Conservation (phyloP, 2,797 vertebrate species). For the Dendrocincla fuliginosa region DNA sequence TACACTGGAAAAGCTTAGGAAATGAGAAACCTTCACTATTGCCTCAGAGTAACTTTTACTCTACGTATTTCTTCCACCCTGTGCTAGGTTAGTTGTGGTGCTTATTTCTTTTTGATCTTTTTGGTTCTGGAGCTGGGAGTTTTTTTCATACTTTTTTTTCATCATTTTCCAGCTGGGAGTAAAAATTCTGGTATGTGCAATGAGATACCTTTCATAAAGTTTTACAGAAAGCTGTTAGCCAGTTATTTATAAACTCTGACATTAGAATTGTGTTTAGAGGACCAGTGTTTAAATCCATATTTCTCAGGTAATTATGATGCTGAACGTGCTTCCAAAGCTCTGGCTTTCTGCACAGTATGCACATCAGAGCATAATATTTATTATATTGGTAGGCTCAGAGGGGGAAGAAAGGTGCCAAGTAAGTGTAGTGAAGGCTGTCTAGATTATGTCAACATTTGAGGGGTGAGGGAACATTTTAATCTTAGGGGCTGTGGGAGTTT, state of each 20-base stretch:
- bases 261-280: background rate
- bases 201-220: background rate
- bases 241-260: background rate
- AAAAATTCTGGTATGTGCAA: background rate
- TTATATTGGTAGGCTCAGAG: background rate
- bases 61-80: background rate
- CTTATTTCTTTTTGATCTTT: background rate
- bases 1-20: background rate
- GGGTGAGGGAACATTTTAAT: background rate
- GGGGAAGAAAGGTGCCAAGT: background rate
- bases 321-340: background rate
- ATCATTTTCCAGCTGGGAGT: background rate
- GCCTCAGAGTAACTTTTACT: background rate
- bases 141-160: too few relatives aligned
- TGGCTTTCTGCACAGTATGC: background rate
- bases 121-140: fast-evolving
- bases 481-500: background rate
- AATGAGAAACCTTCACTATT: background rate
- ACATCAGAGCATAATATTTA: background rate
- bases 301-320: background rate
- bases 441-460: background rate
- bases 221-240: background rate
- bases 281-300: background rate
- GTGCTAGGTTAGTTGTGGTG: background rate
- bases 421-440: background rate